Evolutionary conservation across 2,888 invertebrate species (phyloP), one percentile per base, ranked within the genome.

Genomic region (Hypena proboscidalis): DNA sequence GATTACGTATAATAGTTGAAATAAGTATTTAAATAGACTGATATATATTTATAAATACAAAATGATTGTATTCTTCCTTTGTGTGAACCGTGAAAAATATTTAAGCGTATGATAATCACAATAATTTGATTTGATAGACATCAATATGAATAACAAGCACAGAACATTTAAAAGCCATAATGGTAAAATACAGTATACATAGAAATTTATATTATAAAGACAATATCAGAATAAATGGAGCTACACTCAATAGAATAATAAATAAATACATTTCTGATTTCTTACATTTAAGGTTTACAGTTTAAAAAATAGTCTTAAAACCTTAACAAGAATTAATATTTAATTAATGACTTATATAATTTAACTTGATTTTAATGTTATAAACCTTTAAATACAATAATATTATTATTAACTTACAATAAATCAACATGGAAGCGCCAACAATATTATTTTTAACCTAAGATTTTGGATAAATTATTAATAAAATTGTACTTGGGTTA

Each of bases 71-170:
- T 38, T 45, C 26, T 11, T 11, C 32, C 50, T 32, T 38, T 40
- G 44, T 40, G 49, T 55, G 38, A 58, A 52, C 34, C 0, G n/a
- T 45, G 25, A 51, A 36, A 37, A 42, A 20, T 39, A 37, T 68
- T 30, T 61, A 80, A 82, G 83, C 83, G 80, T 83, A 78, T 65
- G 56, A 58, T 52, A 71, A 81, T 83, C 81, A 85, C 85, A 77
- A 67, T 64, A 47, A 43, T 50, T 70, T 69, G 68, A 66, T 66
- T 63, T 61, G 56, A 69, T 73, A 74, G 72, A 80, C 73, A 74
- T 70, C 58, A 33, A 72, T 61, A 58, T 56, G 40, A 55, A 49
- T 59, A 64, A 65, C 66, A 71, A n/a, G 64, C 71, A 67, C 65
- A 58, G 69, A 71, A 76, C 68, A 73, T 59, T 54, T 67, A 72